Evolutionary conservation across 2,888 invertebrate species (phyloP).

Genomic region (Asteroscopus sphinx): DNA sequence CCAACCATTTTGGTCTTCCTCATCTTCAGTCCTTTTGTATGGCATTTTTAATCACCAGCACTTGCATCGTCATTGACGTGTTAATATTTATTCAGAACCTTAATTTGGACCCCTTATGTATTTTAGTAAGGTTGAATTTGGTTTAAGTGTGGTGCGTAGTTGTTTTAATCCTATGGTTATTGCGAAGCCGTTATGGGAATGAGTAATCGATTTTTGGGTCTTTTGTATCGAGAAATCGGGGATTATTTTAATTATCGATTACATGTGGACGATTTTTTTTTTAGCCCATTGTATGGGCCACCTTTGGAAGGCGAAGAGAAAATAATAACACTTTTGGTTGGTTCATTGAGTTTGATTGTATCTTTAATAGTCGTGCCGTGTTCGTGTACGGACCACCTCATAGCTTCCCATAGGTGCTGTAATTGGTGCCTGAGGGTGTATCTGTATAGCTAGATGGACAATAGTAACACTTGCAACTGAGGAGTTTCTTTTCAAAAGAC

Average conservation of each 20-base stretch:
- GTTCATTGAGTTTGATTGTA: constrained; percentile 35
- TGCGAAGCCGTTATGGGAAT: constrained; percentile 56
- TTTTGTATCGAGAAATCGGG: constrained; percentile 54
- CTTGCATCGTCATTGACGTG: constrained; percentile 66
- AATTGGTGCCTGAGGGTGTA: constrained; percentile 3
- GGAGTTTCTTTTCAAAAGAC: no score
- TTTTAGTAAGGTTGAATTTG: constrained; percentile 18
- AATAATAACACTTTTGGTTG: constrained; percentile 61
- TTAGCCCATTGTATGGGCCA: constrained; percentile 18
- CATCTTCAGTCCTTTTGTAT: constrained; percentile 59
- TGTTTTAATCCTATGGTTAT: constrained; percentile 55
- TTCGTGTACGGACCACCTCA: constrained; percentile 31
- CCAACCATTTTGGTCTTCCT: constrained; percentile 48
- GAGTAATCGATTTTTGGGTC: constrained; percentile 67
- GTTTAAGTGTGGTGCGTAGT: constrained; percentile 16
- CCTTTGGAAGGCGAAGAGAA: constrained; percentile 32
- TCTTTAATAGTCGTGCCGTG: constrained; percentile 17
- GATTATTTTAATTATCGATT: constrained; percentile 65
- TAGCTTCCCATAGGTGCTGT: constrained; percentile 3
- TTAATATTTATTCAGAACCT: constrained; percentile 45
- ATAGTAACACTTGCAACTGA: not conserved
- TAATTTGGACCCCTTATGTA: constrained; percentile 19
- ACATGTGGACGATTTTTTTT: constrained; percentile 40
- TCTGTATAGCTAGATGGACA: not conserved
- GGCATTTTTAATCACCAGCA: constrained; percentile 70